phyloP scores from a whole-genome alignment of 2,797 vertebrate species.

The Aplochiton taeniatus region DNA sequence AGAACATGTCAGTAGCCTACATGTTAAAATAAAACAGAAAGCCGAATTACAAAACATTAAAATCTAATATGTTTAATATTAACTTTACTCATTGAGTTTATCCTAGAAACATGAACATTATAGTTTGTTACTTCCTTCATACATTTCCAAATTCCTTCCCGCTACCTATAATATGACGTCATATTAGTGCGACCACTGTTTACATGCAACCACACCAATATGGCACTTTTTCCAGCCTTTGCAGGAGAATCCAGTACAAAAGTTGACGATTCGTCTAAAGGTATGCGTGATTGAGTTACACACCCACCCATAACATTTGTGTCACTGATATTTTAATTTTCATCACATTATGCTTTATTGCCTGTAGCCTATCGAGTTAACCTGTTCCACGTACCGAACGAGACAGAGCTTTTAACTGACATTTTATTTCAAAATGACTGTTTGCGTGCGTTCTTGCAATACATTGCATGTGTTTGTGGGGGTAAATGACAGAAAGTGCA shows the following conservation, averaged over 20 bases:
- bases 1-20: too few species aligned
- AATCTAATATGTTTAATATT: neutral
- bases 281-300: slow-evolving; percentile 40
- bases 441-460: neutral
- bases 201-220: slow-evolving; percentile 34
- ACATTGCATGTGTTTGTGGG: neutral
- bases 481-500: neutral
- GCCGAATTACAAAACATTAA: too few species aligned
- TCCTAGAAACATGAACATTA: too few species aligned
- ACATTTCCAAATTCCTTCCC: neutral
- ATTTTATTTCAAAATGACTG: too few species aligned
- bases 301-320: too few species aligned
- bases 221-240: slow-evolving; percentile 80
- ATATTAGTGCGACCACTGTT: slow-evolving; percentile 2
- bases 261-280: slow-evolving; percentile 59
- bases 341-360: too few species aligned
- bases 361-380: too few species aligned
- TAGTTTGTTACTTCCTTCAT: too few species aligned
- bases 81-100: neutral
- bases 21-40: too few species aligned
- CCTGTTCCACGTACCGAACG: too few species aligned
- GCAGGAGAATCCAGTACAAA: slow-evolving; percentile 40
- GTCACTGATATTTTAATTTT: too few species aligned
- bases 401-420: too few species aligned
- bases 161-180: neutral